Evolutionary conservation across 2,113 vertebrate species (phyloP).

Genomic region (Chaetodon trifascialis): DNA sequence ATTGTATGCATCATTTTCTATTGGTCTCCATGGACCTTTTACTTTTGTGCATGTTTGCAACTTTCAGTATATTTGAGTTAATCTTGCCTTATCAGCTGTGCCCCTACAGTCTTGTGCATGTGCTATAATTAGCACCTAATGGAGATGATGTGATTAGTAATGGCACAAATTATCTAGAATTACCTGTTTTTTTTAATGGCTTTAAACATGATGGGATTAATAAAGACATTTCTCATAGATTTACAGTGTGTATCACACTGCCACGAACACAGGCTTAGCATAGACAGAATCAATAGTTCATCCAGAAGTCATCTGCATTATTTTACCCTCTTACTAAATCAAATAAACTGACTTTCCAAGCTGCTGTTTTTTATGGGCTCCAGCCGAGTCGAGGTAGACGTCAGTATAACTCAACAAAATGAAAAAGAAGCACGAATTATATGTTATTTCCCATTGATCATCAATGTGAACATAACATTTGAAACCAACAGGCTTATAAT

Average conservation of each 20-base stretch:
- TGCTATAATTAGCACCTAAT: conserved; percentile 54
- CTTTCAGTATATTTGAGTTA: conserved; percentile 35
- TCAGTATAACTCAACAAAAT: background rate
- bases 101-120: conserved; percentile 19
- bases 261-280: background rate
- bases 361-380: background rate
- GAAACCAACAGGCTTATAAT: background rate
- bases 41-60: background rate
- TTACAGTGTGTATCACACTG: background rate
- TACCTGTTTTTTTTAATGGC: conserved; percentile 2
- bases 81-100: conserved; percentile 36
- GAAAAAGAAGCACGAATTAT: background rate
- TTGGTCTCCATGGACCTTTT: conserved; percentile 11
- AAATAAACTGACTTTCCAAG: background rate
- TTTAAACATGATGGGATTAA: conserved; percentile 37
- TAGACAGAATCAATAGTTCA: conserved; percentile 49
- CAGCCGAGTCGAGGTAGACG: background rate
- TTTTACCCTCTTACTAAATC: conserved; percentile 12
- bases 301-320: conserved; percentile 31
- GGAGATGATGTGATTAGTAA: conserved; percentile 58
- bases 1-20: background rate
- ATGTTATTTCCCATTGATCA: background rate
- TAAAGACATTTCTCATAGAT: conserved; percentile 43
- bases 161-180: conserved; percentile 52
- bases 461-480: background rate